A percentile compares a stretch with the other conserved stretches of the same genome.
Conservation (phyloP, 2,113 vertebrate species). For the Myotis yumanensis region DNA sequence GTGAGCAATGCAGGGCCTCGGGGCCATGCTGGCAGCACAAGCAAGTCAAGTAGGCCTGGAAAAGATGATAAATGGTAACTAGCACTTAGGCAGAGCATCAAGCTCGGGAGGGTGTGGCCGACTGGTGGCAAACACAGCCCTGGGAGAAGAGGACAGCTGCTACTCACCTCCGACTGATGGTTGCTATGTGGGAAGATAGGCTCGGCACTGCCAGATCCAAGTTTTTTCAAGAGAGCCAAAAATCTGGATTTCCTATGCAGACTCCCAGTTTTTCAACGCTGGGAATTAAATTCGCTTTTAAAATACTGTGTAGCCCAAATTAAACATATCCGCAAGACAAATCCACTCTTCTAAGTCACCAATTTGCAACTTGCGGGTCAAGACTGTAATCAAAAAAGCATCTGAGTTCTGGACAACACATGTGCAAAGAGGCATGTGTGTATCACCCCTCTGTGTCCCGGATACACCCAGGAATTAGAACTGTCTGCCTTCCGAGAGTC, state of each 20-base stretch:
- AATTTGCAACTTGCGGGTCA: neutral
- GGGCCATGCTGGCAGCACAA: neutral
- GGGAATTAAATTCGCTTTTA: conserved; percentile 2
- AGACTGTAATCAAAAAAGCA: neutral
- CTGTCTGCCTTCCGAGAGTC: neutral
- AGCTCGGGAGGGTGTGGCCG: neutral
- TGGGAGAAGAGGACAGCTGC: neutral
- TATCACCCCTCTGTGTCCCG: neutral
- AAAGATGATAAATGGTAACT: neutral
- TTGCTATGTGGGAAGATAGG: conserved; percentile 34
- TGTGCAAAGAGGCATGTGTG: neutral
- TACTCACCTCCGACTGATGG: conserved; percentile 31
- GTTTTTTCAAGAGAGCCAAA: conserved; percentile 54
- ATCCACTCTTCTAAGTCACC: neutral
- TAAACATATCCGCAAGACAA: conserved; percentile 29
- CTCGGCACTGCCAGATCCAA: conserved; percentile 24
- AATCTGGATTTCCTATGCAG: conserved; percentile 46
- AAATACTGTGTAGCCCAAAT: neutral
- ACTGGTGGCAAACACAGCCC: neutral
- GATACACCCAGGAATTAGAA: neutral
- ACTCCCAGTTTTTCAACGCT: conserved; percentile 38
- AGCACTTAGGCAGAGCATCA: neutral
- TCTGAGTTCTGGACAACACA: neutral
- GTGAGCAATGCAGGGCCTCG: neutral
- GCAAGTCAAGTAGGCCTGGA: neutral